Conservation (phyloP, 2,797 vertebrate genomes). For the Fundulus diaphanus region DNA sequence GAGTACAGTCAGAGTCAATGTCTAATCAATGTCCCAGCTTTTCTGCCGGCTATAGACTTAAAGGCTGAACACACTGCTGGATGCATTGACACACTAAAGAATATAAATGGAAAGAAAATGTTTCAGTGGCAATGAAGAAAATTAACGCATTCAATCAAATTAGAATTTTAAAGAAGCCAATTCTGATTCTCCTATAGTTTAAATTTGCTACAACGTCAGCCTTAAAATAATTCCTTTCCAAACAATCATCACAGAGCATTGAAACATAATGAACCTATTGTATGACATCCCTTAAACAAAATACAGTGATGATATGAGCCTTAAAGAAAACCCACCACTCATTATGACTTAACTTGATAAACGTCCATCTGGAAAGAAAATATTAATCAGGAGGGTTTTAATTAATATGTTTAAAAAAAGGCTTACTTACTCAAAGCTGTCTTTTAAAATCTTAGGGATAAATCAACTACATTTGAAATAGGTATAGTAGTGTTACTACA, state of each 20-base stretch:
- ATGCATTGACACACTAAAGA: constrained; percentile 14
- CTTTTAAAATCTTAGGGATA: neutral
- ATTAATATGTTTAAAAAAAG: neutral
- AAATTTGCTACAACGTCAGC: neutral
- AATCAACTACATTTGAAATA: neutral
- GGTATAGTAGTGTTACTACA: neutral
- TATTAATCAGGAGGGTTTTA: neutral
- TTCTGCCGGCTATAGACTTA: constrained; percentile 42
- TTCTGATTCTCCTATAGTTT: neutral
- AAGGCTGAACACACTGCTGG: constrained; percentile 17
- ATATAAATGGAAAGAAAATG: neutral
- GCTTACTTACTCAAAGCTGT: neutral
- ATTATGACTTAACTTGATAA: neutral
- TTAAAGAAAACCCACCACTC: neutral
- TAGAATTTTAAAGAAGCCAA: neutral
- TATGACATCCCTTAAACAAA: neutral
- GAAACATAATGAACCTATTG: no score
- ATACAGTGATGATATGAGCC: neutral
- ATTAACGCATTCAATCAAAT: neutral
- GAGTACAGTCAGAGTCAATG: constrained; percentile 72
- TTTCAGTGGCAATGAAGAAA: neutral
- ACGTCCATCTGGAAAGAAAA: neutral
- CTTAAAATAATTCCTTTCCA: neutral
- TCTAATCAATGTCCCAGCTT: constrained; percentile 70
- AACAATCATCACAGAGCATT: neutral